Conservation (phyloP, 92 coral and sea anemone species). For the Zoanthus sociatus region DNA sequence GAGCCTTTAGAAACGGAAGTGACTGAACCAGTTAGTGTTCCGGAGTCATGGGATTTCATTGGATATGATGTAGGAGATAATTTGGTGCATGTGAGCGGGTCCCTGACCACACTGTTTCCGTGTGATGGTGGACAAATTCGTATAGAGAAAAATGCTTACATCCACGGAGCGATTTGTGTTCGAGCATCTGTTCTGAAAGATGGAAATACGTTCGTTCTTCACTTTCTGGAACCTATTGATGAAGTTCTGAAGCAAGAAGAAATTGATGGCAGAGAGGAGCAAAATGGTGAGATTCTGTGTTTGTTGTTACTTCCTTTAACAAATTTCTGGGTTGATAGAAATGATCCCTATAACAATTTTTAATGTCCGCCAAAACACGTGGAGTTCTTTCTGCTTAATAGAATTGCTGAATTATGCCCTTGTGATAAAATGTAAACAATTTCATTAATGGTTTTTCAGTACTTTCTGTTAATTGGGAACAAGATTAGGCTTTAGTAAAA, state of each 20-base stretch:
- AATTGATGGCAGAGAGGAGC: constrained; percentile 52
- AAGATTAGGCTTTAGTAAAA: too few relatives aligned
- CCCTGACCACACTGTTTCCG: constrained; percentile 91
- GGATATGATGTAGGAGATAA: constrained; percentile 98
- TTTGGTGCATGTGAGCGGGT: constrained; percentile 91
- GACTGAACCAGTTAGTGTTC: constrained; percentile 51
- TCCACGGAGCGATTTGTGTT: constrained; percentile 81
- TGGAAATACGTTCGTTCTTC: constrained; percentile 87
- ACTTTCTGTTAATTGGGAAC: too few relatives aligned
- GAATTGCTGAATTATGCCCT: too few relatives aligned
- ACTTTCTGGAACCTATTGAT: constrained; percentile 87
- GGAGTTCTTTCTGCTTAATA: too few relatives aligned
- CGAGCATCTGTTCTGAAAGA: constrained; percentile 88
- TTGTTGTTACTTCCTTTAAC: background rate
- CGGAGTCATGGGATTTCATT: constrained; percentile 80
- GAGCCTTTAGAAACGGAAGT: constrained; percentile 72
- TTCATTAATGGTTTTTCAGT: too few relatives aligned
- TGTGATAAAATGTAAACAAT: too few relatives aligned
- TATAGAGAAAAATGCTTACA: constrained; percentile 77
- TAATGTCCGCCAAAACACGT: too few relatives aligned
- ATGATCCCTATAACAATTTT: background rate
- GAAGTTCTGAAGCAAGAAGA: constrained; percentile 75
- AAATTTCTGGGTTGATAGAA: background rate
- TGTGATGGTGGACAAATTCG: constrained; percentile 93
- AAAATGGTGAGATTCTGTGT: constrained; percentile 28